A percentile compares a stretch with the other conserved stretches of the same genome.
Evolutionary conservation across 2,888 invertebrate species (phyloP).

Genomic region (Agriotes lineatus): DNA sequence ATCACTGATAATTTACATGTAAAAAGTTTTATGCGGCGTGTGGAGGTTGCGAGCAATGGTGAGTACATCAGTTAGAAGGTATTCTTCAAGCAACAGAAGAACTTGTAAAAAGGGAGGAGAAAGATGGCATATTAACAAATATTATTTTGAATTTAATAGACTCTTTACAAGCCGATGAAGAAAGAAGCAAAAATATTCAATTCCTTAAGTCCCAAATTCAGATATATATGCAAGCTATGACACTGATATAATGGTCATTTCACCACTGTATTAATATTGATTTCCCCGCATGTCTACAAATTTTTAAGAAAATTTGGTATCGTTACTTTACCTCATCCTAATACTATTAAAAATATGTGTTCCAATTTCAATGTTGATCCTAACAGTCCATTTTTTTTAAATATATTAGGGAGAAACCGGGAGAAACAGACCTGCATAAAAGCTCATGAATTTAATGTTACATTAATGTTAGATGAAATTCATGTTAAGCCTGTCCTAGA

Average conservation of each 20-base stretch:
- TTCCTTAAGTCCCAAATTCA: not conserved
- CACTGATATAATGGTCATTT: no score
- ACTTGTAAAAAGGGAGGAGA: not conserved
- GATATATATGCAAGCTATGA: not conserved
- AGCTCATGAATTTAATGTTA: not conserved
- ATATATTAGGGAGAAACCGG: no score
- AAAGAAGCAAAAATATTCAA: not conserved
- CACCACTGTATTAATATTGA: not conserved
- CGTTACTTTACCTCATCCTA: not conserved
- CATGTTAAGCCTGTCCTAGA: constrained; percentile 42
- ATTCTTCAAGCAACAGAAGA: not conserved
- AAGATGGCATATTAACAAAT: not conserved
- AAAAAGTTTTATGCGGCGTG: not conserved
- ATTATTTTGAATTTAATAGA: not conserved
- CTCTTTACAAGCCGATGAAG: not conserved
- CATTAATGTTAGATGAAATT: not conserved
- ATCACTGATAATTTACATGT: not conserved
- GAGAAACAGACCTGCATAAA: not conserved
- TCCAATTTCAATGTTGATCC: constrained; percentile 2
- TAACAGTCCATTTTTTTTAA: not conserved
- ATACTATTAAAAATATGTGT: not conserved
- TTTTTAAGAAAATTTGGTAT: constrained; percentile 2
- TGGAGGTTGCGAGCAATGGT: not conserved
- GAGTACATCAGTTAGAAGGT: not conserved
- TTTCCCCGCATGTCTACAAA: not conserved